These are phyloP conservation scores for Euwallacea fornicatus DNA, from an alignment of 1,140 invertebrate species.

Conservation along the genomic window DNA sequence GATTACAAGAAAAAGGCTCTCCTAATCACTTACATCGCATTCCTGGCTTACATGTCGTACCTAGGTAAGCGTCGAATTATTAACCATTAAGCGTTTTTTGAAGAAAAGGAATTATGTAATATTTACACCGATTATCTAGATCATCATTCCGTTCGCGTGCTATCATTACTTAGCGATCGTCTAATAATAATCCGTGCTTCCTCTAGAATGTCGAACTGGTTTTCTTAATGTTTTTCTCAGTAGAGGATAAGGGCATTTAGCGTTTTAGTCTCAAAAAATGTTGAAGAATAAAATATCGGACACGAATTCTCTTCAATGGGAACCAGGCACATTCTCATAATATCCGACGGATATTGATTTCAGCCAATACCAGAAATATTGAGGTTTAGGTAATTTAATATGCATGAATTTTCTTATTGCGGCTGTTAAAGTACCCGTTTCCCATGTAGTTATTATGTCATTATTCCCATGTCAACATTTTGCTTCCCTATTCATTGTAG, in stretches of 20 bases:
- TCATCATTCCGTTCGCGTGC: conserved; percentile 4
- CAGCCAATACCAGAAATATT: background rate
- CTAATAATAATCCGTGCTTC: background rate
- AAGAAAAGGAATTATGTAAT: background rate
- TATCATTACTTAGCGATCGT: background rate
- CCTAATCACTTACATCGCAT: too few species aligned
- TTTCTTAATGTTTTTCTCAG: background rate
- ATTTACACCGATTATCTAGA: conserved; percentile 7
- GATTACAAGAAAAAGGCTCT: too few species aligned
- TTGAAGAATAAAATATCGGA: too few species aligned
- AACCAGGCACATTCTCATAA: background rate
- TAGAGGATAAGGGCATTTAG: too few species aligned
- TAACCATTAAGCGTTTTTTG: conserved; percentile 4
- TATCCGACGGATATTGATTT: conserved; percentile 2
- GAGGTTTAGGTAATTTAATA: background rate
- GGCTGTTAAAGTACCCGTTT: too few species aligned
- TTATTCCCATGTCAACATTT: too few species aligned
- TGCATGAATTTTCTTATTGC: background rate
- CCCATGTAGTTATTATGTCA: too few species aligned
- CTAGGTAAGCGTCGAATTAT: background rate
- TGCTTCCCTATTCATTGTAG: too few species aligned
- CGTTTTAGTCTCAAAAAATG: too few species aligned
- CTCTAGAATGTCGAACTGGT: background rate
- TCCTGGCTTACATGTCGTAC: too few species aligned
- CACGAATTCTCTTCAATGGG: too few species aligned